Evolutionary conservation across 2,113 vertebrate species (phyloP), one percentile per base, ranked within the genome.

Genomic region (Tinamus guttatus): DNA sequence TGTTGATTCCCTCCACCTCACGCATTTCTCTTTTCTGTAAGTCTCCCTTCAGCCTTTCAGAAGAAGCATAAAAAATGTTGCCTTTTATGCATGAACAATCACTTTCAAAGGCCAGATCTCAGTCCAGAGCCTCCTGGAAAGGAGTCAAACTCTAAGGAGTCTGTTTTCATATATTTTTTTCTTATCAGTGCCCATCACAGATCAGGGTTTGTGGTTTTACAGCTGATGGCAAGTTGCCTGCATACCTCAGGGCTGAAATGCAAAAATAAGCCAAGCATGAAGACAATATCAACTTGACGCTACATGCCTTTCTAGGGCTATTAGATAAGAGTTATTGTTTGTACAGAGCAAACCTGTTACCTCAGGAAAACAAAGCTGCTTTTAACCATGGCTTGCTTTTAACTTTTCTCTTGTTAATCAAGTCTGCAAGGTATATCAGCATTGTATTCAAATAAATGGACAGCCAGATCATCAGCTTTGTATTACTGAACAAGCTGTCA

Each of bases 301-400:
- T 96, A 96, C 93, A 95, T 96, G 96, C 95, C 94, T 96, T 97
- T 97, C 92, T 83, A 94, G 86, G 89, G 73, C 91, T 97, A 93
- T 97, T 96, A 97, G 96, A 97, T 97, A 96, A 96, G 93, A 97
- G 84, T 95, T 89, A 94, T 64, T 93, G 88, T 92, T 95, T 95
- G 91, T 63, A 96, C 85, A 93, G 95, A 95, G 89, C 84, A 96
- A 96, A 96, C 94, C 95, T 96, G 94, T 95, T 97, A 91, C 92
- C 82, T 93, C 93, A 94, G 84, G 85, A 95, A 92, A 97, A 94
- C 80, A 96, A 95, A 95, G 49, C 81, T 87, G 81, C 81, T 93
- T 96, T 93, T 81, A 91, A 90, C 89, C 49, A 21, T 90, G 81
- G 12, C 47, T 93, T 92, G n/a, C 68, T 90, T 58, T 82, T 95